A percentile compares a stretch with the other conserved stretches of the same genome.
These are phyloP conservation scores for Volucella bombylans DNA, from an alignment of 2,888 invertebrate species.

Conservation along the genomic window DNA sequence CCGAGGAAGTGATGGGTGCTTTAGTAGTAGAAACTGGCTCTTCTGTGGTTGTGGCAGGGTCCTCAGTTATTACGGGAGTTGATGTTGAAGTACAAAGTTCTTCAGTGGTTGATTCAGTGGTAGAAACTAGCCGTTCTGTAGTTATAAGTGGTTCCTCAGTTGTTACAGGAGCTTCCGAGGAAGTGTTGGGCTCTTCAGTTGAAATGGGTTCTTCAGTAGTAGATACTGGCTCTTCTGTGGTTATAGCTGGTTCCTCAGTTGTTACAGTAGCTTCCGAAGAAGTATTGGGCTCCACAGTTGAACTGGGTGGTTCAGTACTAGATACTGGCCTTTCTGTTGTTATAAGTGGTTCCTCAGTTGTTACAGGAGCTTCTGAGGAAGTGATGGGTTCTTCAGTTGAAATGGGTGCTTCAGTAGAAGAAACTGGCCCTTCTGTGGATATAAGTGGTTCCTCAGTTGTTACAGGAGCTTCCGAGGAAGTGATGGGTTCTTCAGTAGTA, in stretches of 20 bases:
- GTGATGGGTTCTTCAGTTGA: slow-evolving; percentile 7
- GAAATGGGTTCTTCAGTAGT: neutral
- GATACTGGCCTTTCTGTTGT: neutral
- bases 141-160: neutral
- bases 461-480: slow-evolving; percentile 1
- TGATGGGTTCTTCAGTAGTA: neutral
- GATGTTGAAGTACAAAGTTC: too few species aligned
- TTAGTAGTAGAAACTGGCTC: neutral
- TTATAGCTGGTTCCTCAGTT: slow-evolving; percentile 12
- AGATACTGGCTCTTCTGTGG: neutral
- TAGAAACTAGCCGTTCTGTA: neutral
- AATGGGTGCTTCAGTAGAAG: too few species aligned
- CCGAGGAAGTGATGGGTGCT: neutral
- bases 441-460: slow-evolving; percentile 27
- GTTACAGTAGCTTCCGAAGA: neutral
- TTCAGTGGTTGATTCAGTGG: neutral
- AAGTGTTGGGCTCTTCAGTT: neutral
- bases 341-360: neutral
- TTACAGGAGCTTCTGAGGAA: neutral
- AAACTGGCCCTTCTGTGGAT: slow-evolving; percentile 35
- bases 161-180: neutral
- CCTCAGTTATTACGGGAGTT: neutral
- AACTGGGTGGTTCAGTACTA: neutral
- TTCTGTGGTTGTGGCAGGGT: neutral
- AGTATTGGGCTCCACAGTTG: neutral